Percentiles rank a stretch among this genome's conserved stretches.
phyloP scores from a whole-genome alignment of 2,113 vertebrate species.

The Prolemur simus region DNA sequence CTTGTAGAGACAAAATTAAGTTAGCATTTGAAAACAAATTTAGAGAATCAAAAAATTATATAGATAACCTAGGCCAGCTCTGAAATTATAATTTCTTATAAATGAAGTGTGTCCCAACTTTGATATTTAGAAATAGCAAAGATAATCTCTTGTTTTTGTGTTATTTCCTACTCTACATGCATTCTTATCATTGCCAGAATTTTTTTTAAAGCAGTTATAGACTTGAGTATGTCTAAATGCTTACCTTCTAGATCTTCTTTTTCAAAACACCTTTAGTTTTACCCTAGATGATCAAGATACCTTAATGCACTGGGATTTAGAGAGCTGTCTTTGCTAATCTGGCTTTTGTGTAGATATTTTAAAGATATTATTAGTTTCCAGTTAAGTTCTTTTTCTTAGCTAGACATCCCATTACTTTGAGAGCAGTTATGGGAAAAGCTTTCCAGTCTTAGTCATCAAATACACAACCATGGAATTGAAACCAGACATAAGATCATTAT shows the following conservation, averaged over 20 bases:
- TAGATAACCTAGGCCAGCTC: not conserved
- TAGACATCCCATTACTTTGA: conserved; percentile 1
- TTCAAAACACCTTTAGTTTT: conserved; percentile 36
- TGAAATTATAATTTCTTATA: not conserved
- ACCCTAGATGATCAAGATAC: not conserved
- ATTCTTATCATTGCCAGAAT: not conserved
- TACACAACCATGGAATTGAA: not conserved
- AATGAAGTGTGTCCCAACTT: not conserved
- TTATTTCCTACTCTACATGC: not conserved
- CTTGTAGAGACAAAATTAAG: not conserved
- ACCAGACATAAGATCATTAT: not conserved
- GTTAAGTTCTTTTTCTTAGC: not conserved
- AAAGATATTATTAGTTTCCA: not conserved
- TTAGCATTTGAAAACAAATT: not conserved
- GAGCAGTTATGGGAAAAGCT: not conserved
- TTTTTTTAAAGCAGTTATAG: not conserved
- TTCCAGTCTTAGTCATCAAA: conserved; percentile 2
- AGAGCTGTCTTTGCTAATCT: conserved; percentile 1
- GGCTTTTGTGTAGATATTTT: conserved; percentile 49
- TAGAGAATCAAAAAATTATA: not conserved
- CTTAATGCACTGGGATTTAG: not conserved
- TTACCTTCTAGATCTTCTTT: not conserved
- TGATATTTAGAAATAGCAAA: not conserved
- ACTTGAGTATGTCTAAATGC: not conserved
- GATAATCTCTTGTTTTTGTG: not conserved